Base-by-base conservation (phyloP, 2,888 invertebrate species). In the Napeogenes sylphis region DNA sequence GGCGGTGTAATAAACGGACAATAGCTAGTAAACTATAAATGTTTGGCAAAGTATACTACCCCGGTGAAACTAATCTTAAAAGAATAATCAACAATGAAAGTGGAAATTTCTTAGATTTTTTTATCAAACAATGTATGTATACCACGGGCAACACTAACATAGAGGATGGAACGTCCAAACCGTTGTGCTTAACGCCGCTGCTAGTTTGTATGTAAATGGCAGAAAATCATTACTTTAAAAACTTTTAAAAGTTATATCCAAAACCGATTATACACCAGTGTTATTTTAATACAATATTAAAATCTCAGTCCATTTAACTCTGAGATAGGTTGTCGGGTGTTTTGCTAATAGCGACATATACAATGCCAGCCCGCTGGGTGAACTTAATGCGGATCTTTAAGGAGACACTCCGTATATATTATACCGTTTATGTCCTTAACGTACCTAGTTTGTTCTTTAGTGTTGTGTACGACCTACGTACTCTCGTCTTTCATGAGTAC, bases 361-460 rank as follows among this genome's bases (percentile, higher is more conserved):
- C 61, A 66, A 66, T 64, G 51, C 60, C 53, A 47, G 55, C 55
- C 59, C 57, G 61, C 62, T 59, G 62, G 38, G 58, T 58, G 38
- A 64, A 59, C 57, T 66, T 61, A 64, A 59, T 64, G 64, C 64
- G 57, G 55, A 62, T 66, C 66, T 66, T 62, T 66, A 66, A 66
- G 66, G 66, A 62, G 64, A 64, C 58, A 57, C 51, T 2, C 59
- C 32, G 66, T 66, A 66, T 66, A 66, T 54, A 66, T 66, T 66
- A 66, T 62, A 59, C 66, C 66, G 59, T 64, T 64, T 66, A 64
- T 33, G 66, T 66, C 61, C 58, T 56, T 66, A 57, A 55, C 45
- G 51, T 55, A 64, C 58, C 59, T 64, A 62, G 45, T 58, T 59
- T 59, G 59, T 45, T 61, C 56, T 63, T 60, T 63, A 59, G 56